phyloP scores from a whole-genome alignment of 1,140 invertebrate genomes.

The Drosophila kurseongensis region DNA sequence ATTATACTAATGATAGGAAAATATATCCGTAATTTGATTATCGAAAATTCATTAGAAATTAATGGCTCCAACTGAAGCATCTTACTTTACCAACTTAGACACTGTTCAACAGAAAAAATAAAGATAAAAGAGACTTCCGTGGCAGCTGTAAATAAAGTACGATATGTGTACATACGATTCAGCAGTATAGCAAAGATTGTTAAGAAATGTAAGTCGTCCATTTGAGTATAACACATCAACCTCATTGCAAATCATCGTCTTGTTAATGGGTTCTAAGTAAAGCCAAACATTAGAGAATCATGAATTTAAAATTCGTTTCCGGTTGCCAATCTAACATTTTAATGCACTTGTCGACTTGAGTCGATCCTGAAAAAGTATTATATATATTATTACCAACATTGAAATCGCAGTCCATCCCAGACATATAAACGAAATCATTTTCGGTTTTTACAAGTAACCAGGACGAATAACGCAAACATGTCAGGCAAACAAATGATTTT shows the following conservation, averaged over 20 bases:
- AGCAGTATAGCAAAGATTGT: conserved; percentile 24
- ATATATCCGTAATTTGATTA: conserved; percentile 36
- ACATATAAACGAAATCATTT: conserved; percentile 25
- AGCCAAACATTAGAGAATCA: conserved; percentile 52
- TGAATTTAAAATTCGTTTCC: conserved; percentile 60
- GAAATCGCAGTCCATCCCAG: conserved; percentile 56
- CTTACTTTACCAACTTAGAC: conserved; percentile 40
- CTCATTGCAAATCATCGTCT: conserved; percentile 42
- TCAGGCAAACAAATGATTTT: conserved; percentile 23
- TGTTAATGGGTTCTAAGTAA: conserved; percentile 47
- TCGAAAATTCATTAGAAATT: conserved; percentile 13
- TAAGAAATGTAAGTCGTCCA: conserved; percentile 54
- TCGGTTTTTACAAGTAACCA: conserved; percentile 15
- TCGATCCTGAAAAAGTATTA: conserved; percentile 36
- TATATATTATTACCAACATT: conserved; percentile 39
- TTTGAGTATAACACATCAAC: conserved; percentile 45
- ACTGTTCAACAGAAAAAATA: conserved; percentile 39
- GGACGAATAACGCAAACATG: conserved; percentile 13
- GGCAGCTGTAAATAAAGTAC: conserved; percentile 27
- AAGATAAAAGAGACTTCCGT: conserved; percentile 5
- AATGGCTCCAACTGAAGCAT: conserved; percentile 23
- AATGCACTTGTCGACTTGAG: conserved; percentile 26
- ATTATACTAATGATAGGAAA: conserved; percentile 34
- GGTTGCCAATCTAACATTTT: conserved; percentile 55
- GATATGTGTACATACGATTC: conserved; percentile 36